phyloP scores from a whole-genome alignment of 2,113 vertebrate genomes.

The Caranx melampygus region DNA sequence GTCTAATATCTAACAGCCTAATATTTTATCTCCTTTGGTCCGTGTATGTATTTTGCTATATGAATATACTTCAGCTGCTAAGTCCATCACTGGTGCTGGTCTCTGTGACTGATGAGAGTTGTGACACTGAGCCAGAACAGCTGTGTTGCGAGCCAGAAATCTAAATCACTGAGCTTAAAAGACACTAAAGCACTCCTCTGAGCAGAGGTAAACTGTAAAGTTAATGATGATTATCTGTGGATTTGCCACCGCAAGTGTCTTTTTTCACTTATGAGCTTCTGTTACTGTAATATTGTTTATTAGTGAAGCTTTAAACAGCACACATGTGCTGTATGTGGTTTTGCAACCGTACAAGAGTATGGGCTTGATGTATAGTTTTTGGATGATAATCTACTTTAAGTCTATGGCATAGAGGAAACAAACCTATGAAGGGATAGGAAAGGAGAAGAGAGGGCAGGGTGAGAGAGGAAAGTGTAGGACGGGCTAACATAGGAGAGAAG shows the following conservation, averaged over 20 bases:
- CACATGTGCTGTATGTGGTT: background rate
- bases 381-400: background rate
- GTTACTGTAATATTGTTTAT: background rate
- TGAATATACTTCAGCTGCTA: background rate
- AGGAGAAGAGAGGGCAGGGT: constrained; percentile 12
- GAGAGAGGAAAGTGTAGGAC: constrained; percentile 20
- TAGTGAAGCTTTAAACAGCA: background rate
- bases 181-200: background rate
- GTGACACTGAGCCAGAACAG: background rate
- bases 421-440: background rate
- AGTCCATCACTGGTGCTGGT: background rate
- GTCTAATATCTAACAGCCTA: background rate
- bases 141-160: background rate
- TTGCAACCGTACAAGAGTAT: background rate
- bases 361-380: background rate
- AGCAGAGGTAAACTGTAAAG: background rate
- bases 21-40: no score
- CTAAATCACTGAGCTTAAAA: background rate
- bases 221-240: background rate
- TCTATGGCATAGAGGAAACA: background rate
- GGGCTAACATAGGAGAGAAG: constrained; percentile 24
- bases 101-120: background rate
- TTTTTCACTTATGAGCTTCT: background rate
- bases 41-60: no score
- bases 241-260: background rate